These are phyloP conservation scores for Sebastes matsubarae DNA, from an alignment of 2,797 vertebrate genomes.

Conservation along the genomic window DNA sequence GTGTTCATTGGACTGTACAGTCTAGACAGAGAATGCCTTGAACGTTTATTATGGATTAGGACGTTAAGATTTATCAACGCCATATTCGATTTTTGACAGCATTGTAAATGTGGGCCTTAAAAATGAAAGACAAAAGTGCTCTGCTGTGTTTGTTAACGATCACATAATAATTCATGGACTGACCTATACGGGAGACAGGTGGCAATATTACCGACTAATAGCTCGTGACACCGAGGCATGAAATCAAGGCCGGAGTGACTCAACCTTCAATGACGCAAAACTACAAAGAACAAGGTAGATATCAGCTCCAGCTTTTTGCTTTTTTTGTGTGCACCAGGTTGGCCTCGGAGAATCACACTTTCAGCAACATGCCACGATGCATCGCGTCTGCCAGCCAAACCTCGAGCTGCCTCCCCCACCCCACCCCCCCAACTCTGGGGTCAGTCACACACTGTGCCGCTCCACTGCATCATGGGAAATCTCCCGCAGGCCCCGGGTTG, in stretches of 20 bases:
- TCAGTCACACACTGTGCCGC: conserved; percentile 70
- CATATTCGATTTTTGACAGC: conserved; percentile 62
- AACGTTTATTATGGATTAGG: conserved; percentile 52
- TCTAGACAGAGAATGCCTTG: conserved; percentile 61
- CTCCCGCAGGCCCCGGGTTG: conserved; percentile 48
- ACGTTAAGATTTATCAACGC: conserved; percentile 61
- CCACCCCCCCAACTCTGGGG: conserved; percentile 40
- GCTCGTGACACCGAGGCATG: conserved; percentile 33
- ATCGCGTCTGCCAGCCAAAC: conserved; percentile 72
- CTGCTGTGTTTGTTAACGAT: conserved; percentile 60
- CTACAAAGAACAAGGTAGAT: conserved; percentile 30
- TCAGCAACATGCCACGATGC: conserved; percentile 73
- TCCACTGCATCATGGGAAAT: conserved; percentile 74
- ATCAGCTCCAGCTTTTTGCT: neutral
- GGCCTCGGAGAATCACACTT: conserved; percentile 71
- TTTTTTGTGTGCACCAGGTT: conserved; percentile 39
- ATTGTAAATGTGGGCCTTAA: conserved; percentile 54
- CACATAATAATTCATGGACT: conserved; percentile 39
- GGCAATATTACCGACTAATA: conserved; percentile 27
- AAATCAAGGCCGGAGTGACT: conserved; percentile 41
- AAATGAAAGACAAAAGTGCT: conserved; percentile 49
- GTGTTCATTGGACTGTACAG: conserved; percentile 63
- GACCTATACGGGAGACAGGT: conserved; percentile 29
- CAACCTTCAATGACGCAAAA: conserved; percentile 46
- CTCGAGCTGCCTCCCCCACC: conserved; percentile 31